Evolutionary conservation across 2,797 vertebrate genomes (phyloP).

Genomic region (Ceryle rudis): DNA sequence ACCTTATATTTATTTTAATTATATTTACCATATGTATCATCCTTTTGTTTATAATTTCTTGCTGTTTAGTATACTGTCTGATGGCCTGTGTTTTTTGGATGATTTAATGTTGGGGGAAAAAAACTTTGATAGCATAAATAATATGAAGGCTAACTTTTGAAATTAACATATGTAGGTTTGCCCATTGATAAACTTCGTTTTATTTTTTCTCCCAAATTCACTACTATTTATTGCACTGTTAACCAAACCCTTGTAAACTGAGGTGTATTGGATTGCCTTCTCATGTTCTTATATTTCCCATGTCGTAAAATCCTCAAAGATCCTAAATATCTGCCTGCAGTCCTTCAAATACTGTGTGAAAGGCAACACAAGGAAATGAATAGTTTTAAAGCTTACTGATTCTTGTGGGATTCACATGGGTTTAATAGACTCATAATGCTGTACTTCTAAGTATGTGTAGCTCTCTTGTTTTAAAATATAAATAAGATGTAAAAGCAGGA

Average conservation of each 20-base stretch:
- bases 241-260: background rate
- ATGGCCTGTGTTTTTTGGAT: background rate
- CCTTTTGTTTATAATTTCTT: background rate
- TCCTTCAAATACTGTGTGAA: background rate
- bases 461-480: background rate
- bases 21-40: background rate
- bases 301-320: background rate
- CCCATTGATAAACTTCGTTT: background rate
- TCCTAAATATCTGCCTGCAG: background rate
- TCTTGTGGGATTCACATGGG: background rate
- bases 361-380: background rate
- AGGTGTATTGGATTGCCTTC: background rate
- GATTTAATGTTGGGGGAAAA: background rate
- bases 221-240: background rate
- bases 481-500: background rate
- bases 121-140: background rate
- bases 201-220: background rate
- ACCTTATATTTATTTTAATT: background rate
- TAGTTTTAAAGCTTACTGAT: background rate
- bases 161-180: background rate
- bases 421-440: background rate
- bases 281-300: background rate
- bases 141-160: background rate
- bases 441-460: background rate
- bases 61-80: background rate